phyloP scores from a whole-genome alignment of 1,140 invertebrate species.

The Drosophila sturtevanti region DNA sequence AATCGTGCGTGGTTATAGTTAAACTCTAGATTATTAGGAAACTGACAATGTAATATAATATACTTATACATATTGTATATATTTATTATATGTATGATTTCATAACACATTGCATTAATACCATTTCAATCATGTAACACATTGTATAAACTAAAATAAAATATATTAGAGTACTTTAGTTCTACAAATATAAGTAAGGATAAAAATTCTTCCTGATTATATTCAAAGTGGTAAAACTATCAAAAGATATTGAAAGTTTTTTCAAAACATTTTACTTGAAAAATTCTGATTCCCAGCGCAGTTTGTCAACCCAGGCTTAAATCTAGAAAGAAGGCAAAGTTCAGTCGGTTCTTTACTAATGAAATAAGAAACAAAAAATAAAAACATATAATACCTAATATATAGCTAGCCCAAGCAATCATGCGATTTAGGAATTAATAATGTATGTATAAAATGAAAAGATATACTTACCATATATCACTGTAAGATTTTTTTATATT shows the following conservation, averaged over 20 bases:
- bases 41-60: neutral
- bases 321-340: slow-evolving; percentile 19
- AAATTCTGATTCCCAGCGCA: slow-evolving; percentile 78
- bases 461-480: slow-evolving; percentile 16
- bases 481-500: neutral
- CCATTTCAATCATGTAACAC: neutral
- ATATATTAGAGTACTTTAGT: slow-evolving; percentile 3
- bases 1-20: neutral
- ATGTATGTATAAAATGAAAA: slow-evolving; percentile 39
- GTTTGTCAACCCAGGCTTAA: slow-evolving; percentile 77
- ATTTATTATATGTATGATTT: neutral
- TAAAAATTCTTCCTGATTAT: slow-evolving; percentile 43
- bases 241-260: slow-evolving; percentile 31
- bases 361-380: slow-evolving; percentile 31
- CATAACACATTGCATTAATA: neutral
- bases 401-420: slow-evolving; percentile 39
- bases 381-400: slow-evolving; percentile 20
- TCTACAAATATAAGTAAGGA: slow-evolving; percentile 19
- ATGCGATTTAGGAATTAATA: slow-evolving; percentile 6
- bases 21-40: neutral
- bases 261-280: slow-evolving; percentile 61
- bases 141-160: slow-evolving; percentile 4
- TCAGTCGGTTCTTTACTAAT: slow-evolving; percentile 49
- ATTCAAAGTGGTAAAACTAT: slow-evolving; percentile 79
- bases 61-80: neutral